Conservation (phyloP, 2,797 vertebrate species). For the Pteronotus mesoamericanus region DNA sequence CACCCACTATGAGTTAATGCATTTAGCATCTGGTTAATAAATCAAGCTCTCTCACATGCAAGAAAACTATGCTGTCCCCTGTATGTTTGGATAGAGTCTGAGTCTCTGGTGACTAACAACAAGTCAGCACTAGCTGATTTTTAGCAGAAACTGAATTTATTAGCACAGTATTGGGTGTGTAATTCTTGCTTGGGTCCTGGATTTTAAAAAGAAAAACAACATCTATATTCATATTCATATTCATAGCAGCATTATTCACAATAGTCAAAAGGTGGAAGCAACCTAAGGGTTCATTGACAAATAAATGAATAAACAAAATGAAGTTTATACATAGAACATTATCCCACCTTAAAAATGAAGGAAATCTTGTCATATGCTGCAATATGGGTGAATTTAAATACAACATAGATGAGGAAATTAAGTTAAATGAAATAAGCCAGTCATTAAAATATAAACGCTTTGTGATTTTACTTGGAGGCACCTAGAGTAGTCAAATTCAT, state of each 20-base stretch:
- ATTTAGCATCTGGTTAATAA: neutral
- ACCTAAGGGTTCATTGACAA: neutral
- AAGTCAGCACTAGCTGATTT: neutral
- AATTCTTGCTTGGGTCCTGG: neutral
- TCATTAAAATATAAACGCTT: neutral
- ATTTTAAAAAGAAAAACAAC: neutral
- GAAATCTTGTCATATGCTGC: neutral
- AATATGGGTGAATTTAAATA: neutral
- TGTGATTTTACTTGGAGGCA: neutral
- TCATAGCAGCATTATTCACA: neutral
- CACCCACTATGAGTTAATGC: neutral
- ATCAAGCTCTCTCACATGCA: neutral
- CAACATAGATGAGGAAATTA: neutral
- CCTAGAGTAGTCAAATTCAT: neutral
- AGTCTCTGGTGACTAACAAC: neutral
- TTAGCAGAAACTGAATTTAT: neutral
- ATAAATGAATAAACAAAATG: neutral
- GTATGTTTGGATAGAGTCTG: neutral
- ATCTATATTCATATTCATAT: neutral
- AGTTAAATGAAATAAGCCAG: neutral
- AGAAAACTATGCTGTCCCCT: neutral
- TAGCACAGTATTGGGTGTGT: neutral
- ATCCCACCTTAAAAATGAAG: neutral
- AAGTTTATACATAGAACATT: neutral
- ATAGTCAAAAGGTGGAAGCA: neutral